These are phyloP conservation scores for Brachystomella parvula DNA, from an alignment of 1,140 invertebrate genomes.

Conservation along the genomic window DNA sequence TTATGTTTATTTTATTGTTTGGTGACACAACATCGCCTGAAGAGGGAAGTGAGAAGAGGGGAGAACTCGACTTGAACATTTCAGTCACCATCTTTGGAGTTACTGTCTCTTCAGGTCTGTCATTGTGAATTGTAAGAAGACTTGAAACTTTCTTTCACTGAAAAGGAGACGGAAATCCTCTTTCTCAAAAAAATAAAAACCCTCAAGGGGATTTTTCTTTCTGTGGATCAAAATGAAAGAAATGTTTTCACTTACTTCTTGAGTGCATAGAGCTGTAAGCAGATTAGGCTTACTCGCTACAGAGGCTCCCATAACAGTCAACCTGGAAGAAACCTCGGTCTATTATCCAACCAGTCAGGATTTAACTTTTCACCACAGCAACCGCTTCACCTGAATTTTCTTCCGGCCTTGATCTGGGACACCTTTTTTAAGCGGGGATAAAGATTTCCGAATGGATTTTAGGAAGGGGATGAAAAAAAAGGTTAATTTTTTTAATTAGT, in stretches of 20 bases:
- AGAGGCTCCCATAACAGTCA: too few relatives aligned
- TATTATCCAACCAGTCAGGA: too few relatives aligned
- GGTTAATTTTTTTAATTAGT: too few relatives aligned
- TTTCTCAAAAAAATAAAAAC: neutral
- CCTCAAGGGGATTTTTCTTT: neutral
- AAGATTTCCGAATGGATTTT: too few relatives aligned
- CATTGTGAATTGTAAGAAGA: neutral
- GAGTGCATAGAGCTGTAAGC: neutral
- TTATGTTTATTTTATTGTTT: neutral
- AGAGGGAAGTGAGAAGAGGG: too few relatives aligned
- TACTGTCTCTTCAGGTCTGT: neutral
- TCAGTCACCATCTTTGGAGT: neutral
- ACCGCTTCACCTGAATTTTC: too few relatives aligned
- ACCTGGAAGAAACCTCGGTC: too few relatives aligned
- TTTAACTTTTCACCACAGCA: too few relatives aligned
- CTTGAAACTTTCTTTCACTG: neutral
- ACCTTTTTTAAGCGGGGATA: too few relatives aligned
- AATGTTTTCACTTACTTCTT: neutral
- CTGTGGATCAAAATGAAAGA: too few relatives aligned
- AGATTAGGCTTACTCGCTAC: neutral
- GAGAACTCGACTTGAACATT: neutral
- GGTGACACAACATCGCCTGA: neutral
- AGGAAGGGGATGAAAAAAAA: too few relatives aligned
- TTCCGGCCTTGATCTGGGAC: too few relatives aligned
- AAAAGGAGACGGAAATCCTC: neutral